phyloP scores from a whole-genome alignment of 2,888 invertebrate genomes.

The Nymphalis urticae region DNA sequence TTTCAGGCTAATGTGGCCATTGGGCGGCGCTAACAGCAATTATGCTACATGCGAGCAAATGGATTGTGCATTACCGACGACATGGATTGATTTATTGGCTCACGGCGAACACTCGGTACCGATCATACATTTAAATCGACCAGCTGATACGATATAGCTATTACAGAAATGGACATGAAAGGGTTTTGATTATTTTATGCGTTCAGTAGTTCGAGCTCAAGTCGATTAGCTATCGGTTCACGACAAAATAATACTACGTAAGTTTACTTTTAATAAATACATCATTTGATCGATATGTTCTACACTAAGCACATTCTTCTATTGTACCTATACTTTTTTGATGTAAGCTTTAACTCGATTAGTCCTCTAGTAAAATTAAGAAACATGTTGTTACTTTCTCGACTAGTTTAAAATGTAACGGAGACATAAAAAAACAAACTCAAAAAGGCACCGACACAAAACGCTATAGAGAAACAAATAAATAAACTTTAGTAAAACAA shows the following conservation, averaged over 20 bases:
- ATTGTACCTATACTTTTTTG: neutral
- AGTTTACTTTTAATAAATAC: slow-evolving; percentile 53
- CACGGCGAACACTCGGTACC: slow-evolving; percentile 48
- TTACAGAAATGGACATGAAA: slow-evolving; percentile 58
- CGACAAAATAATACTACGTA: slow-evolving; percentile 50
- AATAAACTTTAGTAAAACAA: no score
- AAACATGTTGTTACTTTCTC: neutral
- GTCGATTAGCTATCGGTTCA: slow-evolving; percentile 57
- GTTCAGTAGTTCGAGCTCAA: slow-evolving; percentile 60
- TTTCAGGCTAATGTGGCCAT: slow-evolving; percentile 73
- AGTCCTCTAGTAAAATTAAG: no score
- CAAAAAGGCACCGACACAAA: no score
- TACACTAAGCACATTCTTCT: neutral
- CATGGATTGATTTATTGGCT: slow-evolving; percentile 77
- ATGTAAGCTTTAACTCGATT: neutral
- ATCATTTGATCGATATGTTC: slow-evolving; percentile 4
- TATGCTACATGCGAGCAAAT: slow-evolving; percentile 76
- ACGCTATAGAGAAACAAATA: no score
- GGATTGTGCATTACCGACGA: slow-evolving; percentile 78
- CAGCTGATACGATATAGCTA: slow-evolving; percentile 66
- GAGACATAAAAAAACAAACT: neutral
- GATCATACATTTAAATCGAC: slow-evolving; percentile 55
- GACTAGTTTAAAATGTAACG: neutral
- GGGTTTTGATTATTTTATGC: slow-evolving; percentile 58
- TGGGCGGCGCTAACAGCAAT: slow-evolving; percentile 80